Percentiles rank a stretch among this genome's conserved stretches.
phyloP scores from a whole-genome alignment of 2,888 invertebrate genomes.

The Lasioglossum figueresi region DNA sequence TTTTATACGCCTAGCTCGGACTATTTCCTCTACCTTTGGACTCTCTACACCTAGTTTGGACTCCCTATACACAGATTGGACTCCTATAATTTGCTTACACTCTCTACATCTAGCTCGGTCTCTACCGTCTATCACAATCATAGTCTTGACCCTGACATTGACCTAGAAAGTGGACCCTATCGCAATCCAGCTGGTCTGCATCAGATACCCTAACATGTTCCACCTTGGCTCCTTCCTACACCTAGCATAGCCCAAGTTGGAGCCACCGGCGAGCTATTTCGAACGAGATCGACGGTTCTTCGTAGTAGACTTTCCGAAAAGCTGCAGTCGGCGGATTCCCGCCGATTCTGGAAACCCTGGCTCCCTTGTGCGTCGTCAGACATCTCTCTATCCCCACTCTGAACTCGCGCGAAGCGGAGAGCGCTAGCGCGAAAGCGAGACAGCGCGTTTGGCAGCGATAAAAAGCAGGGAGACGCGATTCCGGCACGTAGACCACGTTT shows the following conservation, averaged over 20 bases:
- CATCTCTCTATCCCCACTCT: background rate
- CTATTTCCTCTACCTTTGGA: too few species aligned
- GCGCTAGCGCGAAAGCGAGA: constrained; percentile 37
- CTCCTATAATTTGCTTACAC: background rate
- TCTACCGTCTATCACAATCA: too few species aligned
- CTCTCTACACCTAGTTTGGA: too few species aligned
- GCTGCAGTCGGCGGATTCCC: background rate
- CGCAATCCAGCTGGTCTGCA: background rate
- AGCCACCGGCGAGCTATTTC: background rate
- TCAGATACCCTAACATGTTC: background rate
- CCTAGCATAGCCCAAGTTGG: background rate
- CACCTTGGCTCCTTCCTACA: background rate
- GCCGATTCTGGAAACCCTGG: constrained; percentile 8
- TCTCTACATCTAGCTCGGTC: too few species aligned
- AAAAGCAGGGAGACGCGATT: constrained; percentile 65
- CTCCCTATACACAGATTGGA: background rate
- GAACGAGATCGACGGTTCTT: background rate
- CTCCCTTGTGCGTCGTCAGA: constrained; percentile 10
- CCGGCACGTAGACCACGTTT: constrained; percentile 77
- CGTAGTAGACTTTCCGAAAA: constrained; percentile 1
- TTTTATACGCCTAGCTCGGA: background rate
- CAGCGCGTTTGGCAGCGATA: constrained; percentile 54
- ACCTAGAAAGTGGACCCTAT: background rate
- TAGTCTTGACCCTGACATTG: background rate
- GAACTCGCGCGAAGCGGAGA: constrained; percentile 1